Evolutionary conservation across 2,113 vertebrate species (phyloP).

Genomic region (Rhabdornis inornatus): DNA sequence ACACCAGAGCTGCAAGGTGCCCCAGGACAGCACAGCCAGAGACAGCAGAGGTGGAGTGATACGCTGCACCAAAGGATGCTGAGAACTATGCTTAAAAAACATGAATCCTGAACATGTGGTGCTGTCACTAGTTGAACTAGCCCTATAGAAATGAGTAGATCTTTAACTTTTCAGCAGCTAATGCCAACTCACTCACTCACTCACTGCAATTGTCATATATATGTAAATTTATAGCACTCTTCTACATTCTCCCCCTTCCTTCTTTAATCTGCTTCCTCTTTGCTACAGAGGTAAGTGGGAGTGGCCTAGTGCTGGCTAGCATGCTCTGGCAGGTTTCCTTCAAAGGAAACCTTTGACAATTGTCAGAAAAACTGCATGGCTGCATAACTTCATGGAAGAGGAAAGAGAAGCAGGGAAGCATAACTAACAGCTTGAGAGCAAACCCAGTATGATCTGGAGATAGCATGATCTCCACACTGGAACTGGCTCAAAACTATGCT

Average conservation of each 20-base stretch:
- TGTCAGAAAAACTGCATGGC: not conserved
- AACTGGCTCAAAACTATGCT: not conserved
- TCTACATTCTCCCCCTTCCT: fast-evolving
- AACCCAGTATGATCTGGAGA: not conserved
- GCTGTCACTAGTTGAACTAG: not conserved
- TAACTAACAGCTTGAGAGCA: not conserved
- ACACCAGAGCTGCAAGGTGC: not conserved
- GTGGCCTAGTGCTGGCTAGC: not conserved
- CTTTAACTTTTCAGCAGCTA: not conserved
- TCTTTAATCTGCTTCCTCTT: not conserved
- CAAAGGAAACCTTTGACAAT: not conserved
- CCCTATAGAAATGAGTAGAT: not conserved
- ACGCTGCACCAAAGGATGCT: too few species aligned
- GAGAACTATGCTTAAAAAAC: not conserved
- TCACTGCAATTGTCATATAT: too few species aligned
- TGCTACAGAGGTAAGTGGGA: not conserved
- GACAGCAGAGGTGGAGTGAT: fast-evolving
- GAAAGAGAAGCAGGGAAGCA: not conserved
- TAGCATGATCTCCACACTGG: not conserved
- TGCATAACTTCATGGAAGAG: not conserved
- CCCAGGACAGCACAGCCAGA: not conserved
- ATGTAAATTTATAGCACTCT: not conserved
- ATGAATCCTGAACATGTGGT: not conserved
- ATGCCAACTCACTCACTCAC: not conserved
- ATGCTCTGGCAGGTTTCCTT: not conserved